Conservation (phyloP, 2,797 vertebrate species). For the Lateolabrax maculatus region DNA sequence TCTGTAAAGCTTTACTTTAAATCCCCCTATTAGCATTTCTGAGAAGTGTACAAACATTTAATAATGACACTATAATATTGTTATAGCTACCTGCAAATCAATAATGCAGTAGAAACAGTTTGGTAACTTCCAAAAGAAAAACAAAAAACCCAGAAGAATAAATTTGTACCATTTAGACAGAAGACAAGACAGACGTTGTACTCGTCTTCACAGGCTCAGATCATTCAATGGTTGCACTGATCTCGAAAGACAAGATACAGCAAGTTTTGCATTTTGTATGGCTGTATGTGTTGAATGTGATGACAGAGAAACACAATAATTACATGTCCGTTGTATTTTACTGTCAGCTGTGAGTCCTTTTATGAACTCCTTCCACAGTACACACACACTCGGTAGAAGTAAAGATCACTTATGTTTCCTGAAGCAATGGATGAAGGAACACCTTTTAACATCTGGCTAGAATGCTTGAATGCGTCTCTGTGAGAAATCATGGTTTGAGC, state of each 20-base stretch:
- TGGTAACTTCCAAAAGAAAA: neutral
- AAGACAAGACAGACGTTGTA: neutral
- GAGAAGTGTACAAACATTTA: neutral
- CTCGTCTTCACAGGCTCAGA: no score
- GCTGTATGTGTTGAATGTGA: no score
- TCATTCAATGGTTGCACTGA: no score
- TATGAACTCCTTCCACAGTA: neutral
- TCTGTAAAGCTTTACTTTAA: neutral
- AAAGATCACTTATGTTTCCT: neutral
- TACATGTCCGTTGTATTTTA: no score
- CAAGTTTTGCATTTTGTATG: no score
- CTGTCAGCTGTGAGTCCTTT: no score
- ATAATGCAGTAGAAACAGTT: neutral
- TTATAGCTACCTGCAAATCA: neutral
- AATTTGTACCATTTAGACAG: no score
- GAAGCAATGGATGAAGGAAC: neutral
- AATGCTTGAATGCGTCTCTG: constrained; percentile 1
- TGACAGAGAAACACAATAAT: no score
- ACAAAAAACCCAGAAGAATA: neutral
- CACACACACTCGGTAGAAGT: neutral
- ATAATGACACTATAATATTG: neutral
- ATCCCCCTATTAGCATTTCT: neutral
- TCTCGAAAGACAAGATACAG: no score
- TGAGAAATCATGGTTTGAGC: constrained; percentile 18
- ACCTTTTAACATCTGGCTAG: neutral